Percentiles rank a stretch among this genome's conserved stretches.
Evolutionary conservation across 2,797 vertebrate genomes (phyloP).

Genomic region (Sebastes kiyomatsui): DNA sequence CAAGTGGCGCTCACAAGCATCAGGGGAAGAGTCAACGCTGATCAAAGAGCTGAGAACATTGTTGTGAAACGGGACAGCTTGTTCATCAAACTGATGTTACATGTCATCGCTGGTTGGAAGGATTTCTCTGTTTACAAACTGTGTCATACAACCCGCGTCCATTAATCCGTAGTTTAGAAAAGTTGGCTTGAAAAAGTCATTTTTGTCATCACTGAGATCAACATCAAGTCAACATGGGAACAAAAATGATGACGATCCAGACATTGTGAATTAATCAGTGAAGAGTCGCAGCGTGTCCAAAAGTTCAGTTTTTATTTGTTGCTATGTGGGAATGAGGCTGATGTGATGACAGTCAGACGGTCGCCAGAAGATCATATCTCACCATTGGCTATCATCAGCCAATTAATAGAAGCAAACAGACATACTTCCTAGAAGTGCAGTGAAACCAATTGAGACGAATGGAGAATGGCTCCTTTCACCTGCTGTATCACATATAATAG

Average conservation of each 20-base stretch:
- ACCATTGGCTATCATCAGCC: not conserved
- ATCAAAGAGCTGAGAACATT: conserved; percentile 1
- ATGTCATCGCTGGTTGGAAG: conserved; percentile 8
- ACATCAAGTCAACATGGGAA: not conserved
- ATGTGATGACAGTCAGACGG: not conserved
- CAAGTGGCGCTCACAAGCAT: conserved; percentile 21
- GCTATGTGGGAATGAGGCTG: not conserved
- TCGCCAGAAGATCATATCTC: not conserved
- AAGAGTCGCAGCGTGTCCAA: not conserved
- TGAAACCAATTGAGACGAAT: no score
- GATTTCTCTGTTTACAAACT: conserved; percentile 21
- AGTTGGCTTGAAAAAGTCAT: not conserved
- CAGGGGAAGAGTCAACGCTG: not conserved
- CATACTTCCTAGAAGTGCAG: no score
- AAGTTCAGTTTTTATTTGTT: conserved; percentile 4
- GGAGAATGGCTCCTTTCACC: no score
- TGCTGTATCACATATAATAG: no score
- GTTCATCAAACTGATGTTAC: not conserved
- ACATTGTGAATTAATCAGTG: not conserved
- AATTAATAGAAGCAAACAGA: not conserved
- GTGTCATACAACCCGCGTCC: not conserved
- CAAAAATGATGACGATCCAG: not conserved
- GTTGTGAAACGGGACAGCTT: conserved; percentile 19
- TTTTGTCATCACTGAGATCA: not conserved
- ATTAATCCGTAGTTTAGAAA: not conserved